These are phyloP conservation scores for Psammodynastes pulverulentus DNA, from an alignment of 2,113 vertebrate species.

Conservation along the genomic window DNA sequence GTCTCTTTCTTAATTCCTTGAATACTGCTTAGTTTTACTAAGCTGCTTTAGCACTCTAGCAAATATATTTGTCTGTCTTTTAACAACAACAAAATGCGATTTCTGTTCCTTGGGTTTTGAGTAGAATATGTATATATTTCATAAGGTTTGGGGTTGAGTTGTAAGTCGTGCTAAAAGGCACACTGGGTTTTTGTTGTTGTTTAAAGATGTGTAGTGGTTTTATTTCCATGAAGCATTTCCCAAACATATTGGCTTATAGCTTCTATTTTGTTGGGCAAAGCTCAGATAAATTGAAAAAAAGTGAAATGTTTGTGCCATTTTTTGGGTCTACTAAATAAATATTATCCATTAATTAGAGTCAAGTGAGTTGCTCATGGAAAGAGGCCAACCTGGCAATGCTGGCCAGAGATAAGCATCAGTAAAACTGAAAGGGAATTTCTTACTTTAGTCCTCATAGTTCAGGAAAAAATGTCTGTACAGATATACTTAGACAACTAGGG, in stretches of 20 bases:
- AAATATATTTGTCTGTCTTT: not conserved
- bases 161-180: not conserved
- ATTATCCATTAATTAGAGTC: not conserved
- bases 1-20: not conserved
- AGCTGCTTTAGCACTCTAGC: not conserved
- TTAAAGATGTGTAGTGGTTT: not conserved
- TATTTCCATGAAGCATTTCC: not conserved
- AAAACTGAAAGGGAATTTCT: not conserved
- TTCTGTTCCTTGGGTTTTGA: not conserved
- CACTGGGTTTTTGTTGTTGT: not conserved
- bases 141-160: not conserved
- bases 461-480: not conserved
- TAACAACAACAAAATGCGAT: not conserved
- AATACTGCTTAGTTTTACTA: not conserved
- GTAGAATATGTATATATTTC: not conserved
- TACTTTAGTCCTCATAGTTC: not conserved
- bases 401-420: not conserved
- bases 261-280: not conserved
- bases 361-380: not conserved
- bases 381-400: not conserved
- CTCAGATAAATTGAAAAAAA: not conserved
- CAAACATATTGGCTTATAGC: not conserved
- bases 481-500: not conserved
- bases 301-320: not conserved
- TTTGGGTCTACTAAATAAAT: not conserved